Percentiles rank a stretch among this genome's conserved stretches.
Evolutionary conservation across 2,888 invertebrate genomes (phyloP).

Genomic region (Ceriagrion tenellum): DNA sequence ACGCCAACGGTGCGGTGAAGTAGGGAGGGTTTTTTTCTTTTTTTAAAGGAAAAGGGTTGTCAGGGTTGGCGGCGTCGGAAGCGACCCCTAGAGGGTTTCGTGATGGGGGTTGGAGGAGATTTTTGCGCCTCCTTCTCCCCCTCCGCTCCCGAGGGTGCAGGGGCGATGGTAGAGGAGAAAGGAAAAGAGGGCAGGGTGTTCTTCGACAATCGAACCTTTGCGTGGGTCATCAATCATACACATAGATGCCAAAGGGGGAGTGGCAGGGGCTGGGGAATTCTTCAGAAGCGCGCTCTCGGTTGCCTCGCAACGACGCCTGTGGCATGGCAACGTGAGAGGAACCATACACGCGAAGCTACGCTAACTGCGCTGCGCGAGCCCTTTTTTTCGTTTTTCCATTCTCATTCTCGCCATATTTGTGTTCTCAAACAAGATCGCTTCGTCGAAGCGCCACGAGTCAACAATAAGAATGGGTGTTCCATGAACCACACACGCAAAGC

Average conservation of each 20-base stretch:
- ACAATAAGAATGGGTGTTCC: too few relatives aligned
- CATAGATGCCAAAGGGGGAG: background rate
- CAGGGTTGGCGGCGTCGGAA: background rate
- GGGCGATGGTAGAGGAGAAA: background rate
- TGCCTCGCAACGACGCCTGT: background rate
- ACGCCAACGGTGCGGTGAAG: background rate
- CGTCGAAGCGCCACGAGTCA: too few relatives aligned
- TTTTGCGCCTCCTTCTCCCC: background rate
- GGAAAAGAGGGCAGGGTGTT: background rate
- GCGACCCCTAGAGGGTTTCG: constrained; percentile 1
- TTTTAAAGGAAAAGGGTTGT: background rate
- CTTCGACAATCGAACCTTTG: constrained; percentile 65
- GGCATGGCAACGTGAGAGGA: background rate
- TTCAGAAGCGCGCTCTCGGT: background rate
- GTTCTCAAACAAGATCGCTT: too few relatives aligned
- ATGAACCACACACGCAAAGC: too few relatives aligned
- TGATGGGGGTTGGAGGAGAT: background rate
- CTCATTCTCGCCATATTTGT: too few relatives aligned
- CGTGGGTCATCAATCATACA: constrained; percentile 65
- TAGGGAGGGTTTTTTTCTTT: background rate
- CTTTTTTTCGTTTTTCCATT: background rate
- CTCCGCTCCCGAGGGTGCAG: background rate
- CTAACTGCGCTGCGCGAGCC: background rate
- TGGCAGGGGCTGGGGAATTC: constrained; percentile 11
- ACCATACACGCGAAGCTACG: background rate